These are phyloP conservation scores for Diuraphis noxia DNA, from an alignment of 1,140 invertebrate genomes.

Conservation along the genomic window DNA sequence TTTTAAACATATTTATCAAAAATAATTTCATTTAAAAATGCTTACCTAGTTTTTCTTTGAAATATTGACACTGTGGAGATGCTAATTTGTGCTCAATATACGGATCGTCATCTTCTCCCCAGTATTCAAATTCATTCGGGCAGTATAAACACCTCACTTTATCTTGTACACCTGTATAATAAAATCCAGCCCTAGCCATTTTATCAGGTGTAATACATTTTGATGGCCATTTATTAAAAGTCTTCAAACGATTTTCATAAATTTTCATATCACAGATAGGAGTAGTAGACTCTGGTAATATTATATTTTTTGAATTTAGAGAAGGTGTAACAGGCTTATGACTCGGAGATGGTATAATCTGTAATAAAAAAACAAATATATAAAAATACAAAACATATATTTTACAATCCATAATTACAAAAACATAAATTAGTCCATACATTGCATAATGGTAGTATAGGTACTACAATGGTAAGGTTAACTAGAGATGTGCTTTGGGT, in stretches of 20 bases:
- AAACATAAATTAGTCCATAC: not conserved
- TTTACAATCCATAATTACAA: not conserved
- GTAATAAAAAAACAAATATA: not conserved
- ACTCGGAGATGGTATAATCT: not conserved
- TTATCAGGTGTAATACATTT: slow-evolving; percentile 55
- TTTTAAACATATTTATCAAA: not conserved
- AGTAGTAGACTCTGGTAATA: not conserved
- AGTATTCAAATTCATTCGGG: slow-evolving; percentile 76
- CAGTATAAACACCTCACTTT: slow-evolving; percentile 86
- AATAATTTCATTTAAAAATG: not conserved
- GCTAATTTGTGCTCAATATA: slow-evolving; percentile 78
- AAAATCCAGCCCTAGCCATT: slow-evolving; percentile 61
- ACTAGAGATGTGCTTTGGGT: too few species aligned
- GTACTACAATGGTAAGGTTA: too few species aligned
- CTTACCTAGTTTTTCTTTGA: slow-evolving; percentile 2
- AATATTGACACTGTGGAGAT: slow-evolving; percentile 61
- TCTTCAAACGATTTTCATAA: slow-evolving; percentile 26
- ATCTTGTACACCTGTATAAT: slow-evolving; percentile 72
- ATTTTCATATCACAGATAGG: not conserved
- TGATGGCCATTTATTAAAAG: slow-evolving; percentile 54
- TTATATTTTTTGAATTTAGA: not conserved
- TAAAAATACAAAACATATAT: not conserved
- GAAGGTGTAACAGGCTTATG: not conserved
- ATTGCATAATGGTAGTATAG: too few species aligned
- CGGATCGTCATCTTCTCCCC: slow-evolving; percentile 79